Evolutionary conservation across 2,113 vertebrate genomes (phyloP).

Genomic region (Rhodinocichla rosea): DNA sequence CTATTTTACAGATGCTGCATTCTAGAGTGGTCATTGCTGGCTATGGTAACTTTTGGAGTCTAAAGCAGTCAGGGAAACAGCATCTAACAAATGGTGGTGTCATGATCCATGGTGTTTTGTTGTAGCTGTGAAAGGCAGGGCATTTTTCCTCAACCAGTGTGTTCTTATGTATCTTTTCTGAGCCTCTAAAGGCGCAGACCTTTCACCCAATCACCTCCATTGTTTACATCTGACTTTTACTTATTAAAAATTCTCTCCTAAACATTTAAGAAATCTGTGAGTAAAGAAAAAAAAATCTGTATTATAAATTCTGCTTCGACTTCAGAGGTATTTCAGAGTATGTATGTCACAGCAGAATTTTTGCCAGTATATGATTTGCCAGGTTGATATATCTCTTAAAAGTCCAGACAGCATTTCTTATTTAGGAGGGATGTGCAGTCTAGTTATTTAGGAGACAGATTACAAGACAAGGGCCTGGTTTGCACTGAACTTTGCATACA

Average conservation of each 20-base stretch:
- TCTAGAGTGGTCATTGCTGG: background rate
- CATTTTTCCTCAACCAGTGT: background rate
- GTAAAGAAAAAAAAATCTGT: background rate
- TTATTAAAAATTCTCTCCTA: background rate
- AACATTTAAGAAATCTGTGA: background rate
- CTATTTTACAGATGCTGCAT: background rate
- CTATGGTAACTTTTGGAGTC: background rate
- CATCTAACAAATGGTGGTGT: background rate
- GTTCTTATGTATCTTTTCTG: background rate
- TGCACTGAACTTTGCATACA: background rate
- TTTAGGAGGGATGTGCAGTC: background rate
- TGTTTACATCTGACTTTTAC: background rate
- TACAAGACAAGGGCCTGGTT: background rate
- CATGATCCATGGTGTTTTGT: rapidly evolving
- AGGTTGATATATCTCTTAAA: background rate
- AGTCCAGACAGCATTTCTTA: background rate
- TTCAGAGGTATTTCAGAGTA: background rate
- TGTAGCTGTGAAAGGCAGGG: background rate
- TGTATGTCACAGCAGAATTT: background rate
- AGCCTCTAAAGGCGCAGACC: background rate
- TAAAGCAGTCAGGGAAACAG: background rate
- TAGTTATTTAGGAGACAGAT: background rate
- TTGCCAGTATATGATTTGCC: background rate
- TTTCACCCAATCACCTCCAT: background rate
- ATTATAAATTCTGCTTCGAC: background rate